Evolutionary conservation across 1,140 invertebrate species (phyloP), one percentile per base, ranked within the genome.

Genomic region (Lucilia cuprina): DNA sequence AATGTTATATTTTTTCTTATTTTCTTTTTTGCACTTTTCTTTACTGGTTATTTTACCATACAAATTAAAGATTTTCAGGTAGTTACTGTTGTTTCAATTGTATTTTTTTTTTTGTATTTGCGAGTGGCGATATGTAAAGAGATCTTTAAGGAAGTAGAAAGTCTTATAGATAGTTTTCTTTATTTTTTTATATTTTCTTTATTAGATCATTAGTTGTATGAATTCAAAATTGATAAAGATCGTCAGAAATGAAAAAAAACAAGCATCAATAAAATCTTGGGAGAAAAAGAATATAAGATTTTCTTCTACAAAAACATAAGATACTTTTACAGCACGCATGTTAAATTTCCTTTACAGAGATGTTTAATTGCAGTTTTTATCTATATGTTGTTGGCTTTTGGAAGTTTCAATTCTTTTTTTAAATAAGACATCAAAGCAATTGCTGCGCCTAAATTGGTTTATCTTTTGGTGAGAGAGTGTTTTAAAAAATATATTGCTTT

Each of bases 1-100:
- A 90, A 90, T 86, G 87, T 55, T 83, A 78, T 83, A 84, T 83
- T 83, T 74, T 83, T 82, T 65, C 13, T 65, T 2, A 25, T 14
- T 65, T 65, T 82, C n/a, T 65, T 65, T 65, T 82, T 65, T 2
- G 25, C 25, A 30, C 25, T 60, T 82, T 60, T 30, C 19, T 80
- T 50, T 80, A 35, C 34, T 80, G 47, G 41, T 82, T 50, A 25
- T 82, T 25, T 30, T 25, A 47, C 75, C 75, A 78, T 47, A 17
- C 75, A 78, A 78, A 17, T n/a, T 34, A 75, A 49, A 75, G 25
- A 30, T 30, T 30, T 30, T 41, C 10, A 5, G n/a, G 70, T 77
- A 34, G 74, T 80, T 80, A 30, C 19, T 80, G 77, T 80, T 80
- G 41, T 80, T 80, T 35, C n/a, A 5, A 19, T 49, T 80, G 77